Conservation (phyloP, 2,888 invertebrate species). For the Tethea ocularis region DNA sequence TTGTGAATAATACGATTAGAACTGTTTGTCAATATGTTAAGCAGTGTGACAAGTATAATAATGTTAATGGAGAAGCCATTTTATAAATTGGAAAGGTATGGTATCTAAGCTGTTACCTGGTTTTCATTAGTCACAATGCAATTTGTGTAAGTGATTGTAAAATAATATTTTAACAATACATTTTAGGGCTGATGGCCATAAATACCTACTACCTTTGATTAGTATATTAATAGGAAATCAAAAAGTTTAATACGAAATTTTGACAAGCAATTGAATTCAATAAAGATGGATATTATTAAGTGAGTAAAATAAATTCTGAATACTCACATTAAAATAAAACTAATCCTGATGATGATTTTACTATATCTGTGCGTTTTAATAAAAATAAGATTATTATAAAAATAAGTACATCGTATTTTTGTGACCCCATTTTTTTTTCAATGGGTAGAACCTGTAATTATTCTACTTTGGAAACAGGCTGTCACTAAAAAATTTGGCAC, state of each 20-base stretch:
- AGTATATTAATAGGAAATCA: no score
- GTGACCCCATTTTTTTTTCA: not conserved
- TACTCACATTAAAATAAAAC: no score
- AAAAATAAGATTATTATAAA: not conserved
- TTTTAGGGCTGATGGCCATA: no score
- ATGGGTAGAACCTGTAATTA: not conserved
- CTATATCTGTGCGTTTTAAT: no score
- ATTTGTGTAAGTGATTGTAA: slow-evolving; percentile 1
- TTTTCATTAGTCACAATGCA: not conserved
- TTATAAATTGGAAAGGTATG: slow-evolving; percentile 15
- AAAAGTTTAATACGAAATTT: no score
- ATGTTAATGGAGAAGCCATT: slow-evolving; percentile 15
- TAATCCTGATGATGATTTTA: no score
- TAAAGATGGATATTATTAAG: no score
- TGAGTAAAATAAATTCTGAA: not conserved
- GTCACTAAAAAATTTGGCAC: slow-evolving; percentile 33
- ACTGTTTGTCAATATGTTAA: slow-evolving; percentile 11
- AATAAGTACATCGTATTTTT: not conserved
- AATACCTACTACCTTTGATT: no score
- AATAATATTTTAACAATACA: not conserved
- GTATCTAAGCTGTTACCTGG: slow-evolving; percentile 8
- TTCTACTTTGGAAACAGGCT: slow-evolving; percentile 20
- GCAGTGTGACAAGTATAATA: slow-evolving; percentile 10
- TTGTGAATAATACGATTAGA: slow-evolving; percentile 5
- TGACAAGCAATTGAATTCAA: no score